These are phyloP conservation scores for Drosophila melanogaster DNA, from an alignment of 1,140 invertebrate species.

Conservation along the genomic window Release_6_plus_ISO1_MT NT_033779.5:19845001-19845500, in stretches of 20 bases:
- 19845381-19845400: conserved; percentile 60
- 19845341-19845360: conserved; percentile 50
- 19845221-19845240: conserved; percentile 23
- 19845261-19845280: conserved; percentile 3
- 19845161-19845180: conserved; percentile 36
- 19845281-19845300: conserved; percentile 57
- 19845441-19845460: conserved; percentile 28
- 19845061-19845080: conserved; percentile 63
- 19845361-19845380: conserved; percentile 71
- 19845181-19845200: conserved; percentile 38
- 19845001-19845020: conserved; percentile 2
- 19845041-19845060: conserved; percentile 49
- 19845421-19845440: conserved; percentile 47
- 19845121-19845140: conserved; percentile 40
- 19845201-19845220: conserved; percentile 63
- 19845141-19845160: background rate
- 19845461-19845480: conserved; percentile 1
- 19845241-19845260: conserved; percentile 40
- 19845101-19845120: conserved; percentile 41
- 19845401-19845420: conserved; percentile 31
- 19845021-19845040: conserved; percentile 24
- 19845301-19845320: conserved; percentile 61
- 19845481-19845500: conserved; percentile 4
- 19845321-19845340: conserved; percentile 64
- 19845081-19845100: conserved; percentile 55